Evolutionary conservation across 2,797 vertebrate species (phyloP).

Genomic region (Dipus sagitta): DNA sequence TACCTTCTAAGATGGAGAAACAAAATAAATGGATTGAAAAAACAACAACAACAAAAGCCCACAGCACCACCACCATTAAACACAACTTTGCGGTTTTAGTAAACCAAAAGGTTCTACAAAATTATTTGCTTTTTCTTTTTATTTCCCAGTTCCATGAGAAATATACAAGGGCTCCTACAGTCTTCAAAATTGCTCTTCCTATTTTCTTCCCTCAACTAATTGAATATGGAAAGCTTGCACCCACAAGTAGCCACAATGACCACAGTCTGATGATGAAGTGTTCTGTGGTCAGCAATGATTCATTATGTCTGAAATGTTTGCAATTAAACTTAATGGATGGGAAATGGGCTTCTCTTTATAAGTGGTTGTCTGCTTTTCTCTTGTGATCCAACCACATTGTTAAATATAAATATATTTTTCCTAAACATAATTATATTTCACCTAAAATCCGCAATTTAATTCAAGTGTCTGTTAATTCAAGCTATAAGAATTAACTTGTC

Average conservation of each 20-base stretch:
- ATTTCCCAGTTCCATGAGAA: not conserved
- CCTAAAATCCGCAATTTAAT: slow-evolving; percentile 38
- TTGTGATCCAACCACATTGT: slow-evolving; percentile 59
- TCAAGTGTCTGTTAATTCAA: not conserved
- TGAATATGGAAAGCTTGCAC: slow-evolving; percentile 66
- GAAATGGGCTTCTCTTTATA: slow-evolving; percentile 56
- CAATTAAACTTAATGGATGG: slow-evolving; percentile 78
- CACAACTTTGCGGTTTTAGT: slow-evolving; percentile 45
- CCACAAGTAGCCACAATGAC: slow-evolving; percentile 65
- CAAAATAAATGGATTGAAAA: slow-evolving; percentile 5
- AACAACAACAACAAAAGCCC: not conserved
- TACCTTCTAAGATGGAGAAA: slow-evolving; percentile 25
- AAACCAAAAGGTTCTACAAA: not conserved
- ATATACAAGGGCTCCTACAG: not conserved
- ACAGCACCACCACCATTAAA: not conserved
- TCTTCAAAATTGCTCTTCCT: slow-evolving; percentile 16
- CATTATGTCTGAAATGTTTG: slow-evolving; percentile 68
- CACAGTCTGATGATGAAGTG: slow-evolving; percentile 47
- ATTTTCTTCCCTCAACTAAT: slow-evolving; percentile 71
- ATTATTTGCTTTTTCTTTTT: not conserved
- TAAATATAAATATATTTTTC: slow-evolving; percentile 64
- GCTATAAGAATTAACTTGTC: slow-evolving; percentile 11
- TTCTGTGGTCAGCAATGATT: slow-evolving; percentile 46
- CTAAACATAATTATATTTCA: not conserved
- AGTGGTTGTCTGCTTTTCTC: slow-evolving; percentile 14